These are phyloP conservation scores for Chlorospingus flavigularis DNA, from an alignment of 2,797 vertebrate genomes.

Conservation along the genomic window DNA sequence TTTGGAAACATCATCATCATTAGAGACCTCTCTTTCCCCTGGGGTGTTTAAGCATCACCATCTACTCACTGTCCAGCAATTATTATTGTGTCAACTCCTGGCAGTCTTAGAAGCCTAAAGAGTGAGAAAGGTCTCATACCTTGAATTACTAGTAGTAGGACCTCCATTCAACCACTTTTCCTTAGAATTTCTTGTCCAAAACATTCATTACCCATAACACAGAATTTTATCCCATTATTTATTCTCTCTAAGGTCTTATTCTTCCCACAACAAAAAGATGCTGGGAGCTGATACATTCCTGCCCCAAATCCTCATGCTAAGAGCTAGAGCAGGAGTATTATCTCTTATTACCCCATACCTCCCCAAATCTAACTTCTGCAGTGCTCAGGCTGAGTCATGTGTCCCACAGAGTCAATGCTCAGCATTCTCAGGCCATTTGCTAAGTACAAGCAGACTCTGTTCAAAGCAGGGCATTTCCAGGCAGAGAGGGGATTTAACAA, in stretches of 20 bases:
- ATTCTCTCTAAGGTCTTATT: neutral
- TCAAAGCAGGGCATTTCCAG: neutral
- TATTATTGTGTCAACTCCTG: neutral
- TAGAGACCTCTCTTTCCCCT: neutral
- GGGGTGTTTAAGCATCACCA: neutral
- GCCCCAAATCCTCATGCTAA: neutral
- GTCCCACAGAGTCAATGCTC: neutral
- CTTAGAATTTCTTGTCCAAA: neutral
- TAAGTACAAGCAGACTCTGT: neutral
- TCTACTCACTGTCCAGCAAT: neutral
- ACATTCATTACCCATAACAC: neutral
- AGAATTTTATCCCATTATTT: neutral
- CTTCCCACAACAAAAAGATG: neutral
- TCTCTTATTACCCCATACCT: neutral
- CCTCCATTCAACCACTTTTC: neutral
- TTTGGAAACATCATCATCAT: neutral
- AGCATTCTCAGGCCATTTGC: neutral
- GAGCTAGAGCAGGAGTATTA: neutral
- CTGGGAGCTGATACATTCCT: neutral
- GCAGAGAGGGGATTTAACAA: neutral
- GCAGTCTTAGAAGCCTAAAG: neutral
- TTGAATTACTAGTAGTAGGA: neutral
- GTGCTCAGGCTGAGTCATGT: neutral
- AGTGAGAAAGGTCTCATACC: neutral
- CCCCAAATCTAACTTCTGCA: neutral